A percentile compares a stretch with the other conserved stretches of the same genome.
phyloP scores from a whole-genome alignment of 2,797 vertebrate species.

The Clamator glandarius region DNA sequence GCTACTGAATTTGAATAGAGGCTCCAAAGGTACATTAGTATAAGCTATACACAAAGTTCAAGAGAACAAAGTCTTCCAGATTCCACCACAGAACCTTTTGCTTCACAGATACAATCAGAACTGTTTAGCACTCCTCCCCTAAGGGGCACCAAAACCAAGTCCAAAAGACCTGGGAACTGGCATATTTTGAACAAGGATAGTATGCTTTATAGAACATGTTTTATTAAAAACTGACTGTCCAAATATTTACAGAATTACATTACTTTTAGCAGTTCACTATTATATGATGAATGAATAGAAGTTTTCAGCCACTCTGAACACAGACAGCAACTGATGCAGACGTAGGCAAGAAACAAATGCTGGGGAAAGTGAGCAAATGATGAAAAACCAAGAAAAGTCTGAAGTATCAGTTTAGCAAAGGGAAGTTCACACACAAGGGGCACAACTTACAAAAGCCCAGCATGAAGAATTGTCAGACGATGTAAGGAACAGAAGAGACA shows the following conservation, averaged over 20 bases:
- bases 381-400: not conserved
- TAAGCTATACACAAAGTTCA: not conserved
- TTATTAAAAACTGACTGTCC: not conserved
- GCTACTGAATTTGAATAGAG: not conserved
- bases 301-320: not conserved
- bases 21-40: not conserved
- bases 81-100: not conserved
- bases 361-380: not conserved
- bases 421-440: not conserved
- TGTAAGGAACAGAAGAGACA: not conserved
- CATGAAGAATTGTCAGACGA: accelerated
- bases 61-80: not conserved
- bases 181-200: not conserved
- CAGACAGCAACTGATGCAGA: not conserved
- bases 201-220: not conserved
- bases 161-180: not conserved
- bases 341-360: not conserved
- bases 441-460: not conserved
- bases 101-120: not conserved
- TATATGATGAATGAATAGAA: not conserved
- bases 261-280: not conserved
- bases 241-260: not conserved
- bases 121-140: not conserved
- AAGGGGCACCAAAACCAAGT: not conserved
- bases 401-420: not conserved